Conservation (phyloP, 2,797 vertebrate genomes). For the Enteromius viviparus region DNA sequence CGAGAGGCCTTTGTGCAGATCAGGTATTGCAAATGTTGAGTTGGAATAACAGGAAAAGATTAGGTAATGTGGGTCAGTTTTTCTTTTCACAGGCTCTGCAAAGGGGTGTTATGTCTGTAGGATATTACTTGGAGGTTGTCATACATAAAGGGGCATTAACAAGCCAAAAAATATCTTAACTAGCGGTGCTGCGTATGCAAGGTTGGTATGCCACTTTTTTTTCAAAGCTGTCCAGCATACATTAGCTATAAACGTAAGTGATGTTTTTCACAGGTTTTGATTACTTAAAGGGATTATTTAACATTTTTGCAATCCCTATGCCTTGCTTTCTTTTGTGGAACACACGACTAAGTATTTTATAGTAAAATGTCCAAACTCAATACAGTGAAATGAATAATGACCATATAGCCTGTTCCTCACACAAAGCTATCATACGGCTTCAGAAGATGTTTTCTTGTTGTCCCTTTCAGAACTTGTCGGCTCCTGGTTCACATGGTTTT, state of each 20-base stretch:
- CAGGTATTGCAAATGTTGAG: constrained; percentile 34
- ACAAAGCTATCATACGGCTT: neutral
- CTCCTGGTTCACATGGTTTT: neutral
- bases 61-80: constrained; percentile 58
- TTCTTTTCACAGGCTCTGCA: constrained; percentile 25
- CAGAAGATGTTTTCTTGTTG: neutral
- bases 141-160: constrained; percentile 28
- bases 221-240: neutral
- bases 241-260: neutral
- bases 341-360: neutral
- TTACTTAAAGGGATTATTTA: neutral
- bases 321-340: neutral
- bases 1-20: constrained; percentile 19
- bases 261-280: neutral
- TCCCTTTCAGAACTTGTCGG: neutral
- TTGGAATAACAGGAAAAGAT: constrained; percentile 60
- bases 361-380: neutral
- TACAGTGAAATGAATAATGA: neutral
- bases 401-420: neutral
- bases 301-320: neutral
- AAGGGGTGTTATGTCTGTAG: constrained; percentile 28
- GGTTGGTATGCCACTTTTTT: constrained; percentile 13
- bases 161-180: constrained; percentile 35
- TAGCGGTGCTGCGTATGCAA: neutral
- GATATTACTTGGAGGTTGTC: constrained; percentile 44